These are phyloP conservation scores for Orthosia incerta DNA, from an alignment of 2,888 invertebrate species.

Conservation along the genomic window DNA sequence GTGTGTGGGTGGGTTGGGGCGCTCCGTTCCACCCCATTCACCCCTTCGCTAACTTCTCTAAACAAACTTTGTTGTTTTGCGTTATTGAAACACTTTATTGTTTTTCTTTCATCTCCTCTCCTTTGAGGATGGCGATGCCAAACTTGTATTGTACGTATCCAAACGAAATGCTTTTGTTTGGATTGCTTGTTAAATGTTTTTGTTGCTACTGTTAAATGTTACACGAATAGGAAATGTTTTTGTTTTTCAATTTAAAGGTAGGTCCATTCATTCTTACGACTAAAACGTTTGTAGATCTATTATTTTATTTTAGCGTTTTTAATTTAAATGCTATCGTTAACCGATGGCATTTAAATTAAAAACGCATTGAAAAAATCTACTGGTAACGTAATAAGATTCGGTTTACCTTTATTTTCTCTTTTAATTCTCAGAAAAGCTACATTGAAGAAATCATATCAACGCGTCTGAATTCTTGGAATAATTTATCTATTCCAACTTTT, in stretches of 20 bases:
- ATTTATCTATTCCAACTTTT: not conserved
- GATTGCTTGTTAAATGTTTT: conserved; percentile 65
- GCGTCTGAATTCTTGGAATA: not conserved
- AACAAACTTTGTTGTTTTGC: conserved; percentile 87
- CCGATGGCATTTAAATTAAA: too few relatives aligned
- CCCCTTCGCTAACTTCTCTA: conserved; percentile 79
- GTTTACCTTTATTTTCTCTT: not conserved
- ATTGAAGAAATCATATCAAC: not conserved
- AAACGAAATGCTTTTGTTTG: conserved; percentile 71
- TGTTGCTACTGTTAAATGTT: conserved; percentile 29
- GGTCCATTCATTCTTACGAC: not conserved
- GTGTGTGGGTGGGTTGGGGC: conserved; percentile 51
- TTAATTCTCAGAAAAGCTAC: not conserved
- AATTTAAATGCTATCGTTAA: not conserved
- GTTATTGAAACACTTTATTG: conserved; percentile 89
- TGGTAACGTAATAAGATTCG: not conserved
- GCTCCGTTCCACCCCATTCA: conserved; percentile 63
- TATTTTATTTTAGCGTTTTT: not conserved
- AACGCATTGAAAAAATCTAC: too few relatives aligned
- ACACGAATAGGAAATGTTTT: conserved; percentile 23
- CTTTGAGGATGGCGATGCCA: conserved; percentile 75
- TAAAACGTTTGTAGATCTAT: not conserved
- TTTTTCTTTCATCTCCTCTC: conserved; percentile 86
- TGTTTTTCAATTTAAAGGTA: conserved; percentile 21
- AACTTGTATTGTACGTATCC: conserved; percentile 72